Evolutionary conservation across 64 coral and sea anemone species (phyloP), one percentile per base, ranked within the genome.

Genomic region (Cladopsammia gracilis): DNA sequence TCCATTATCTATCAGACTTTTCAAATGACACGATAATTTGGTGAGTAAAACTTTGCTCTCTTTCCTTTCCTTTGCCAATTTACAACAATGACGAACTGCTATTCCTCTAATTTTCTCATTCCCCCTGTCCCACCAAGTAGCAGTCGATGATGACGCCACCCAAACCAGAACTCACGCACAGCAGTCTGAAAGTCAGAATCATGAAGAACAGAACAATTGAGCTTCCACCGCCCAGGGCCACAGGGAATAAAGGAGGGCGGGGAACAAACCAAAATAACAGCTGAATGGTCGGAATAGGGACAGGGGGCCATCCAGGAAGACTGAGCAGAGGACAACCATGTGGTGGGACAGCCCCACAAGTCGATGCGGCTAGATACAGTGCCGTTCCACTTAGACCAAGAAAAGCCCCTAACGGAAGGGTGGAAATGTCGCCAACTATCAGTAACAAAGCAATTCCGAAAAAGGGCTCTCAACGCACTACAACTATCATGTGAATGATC

Each of bases 251-350:
- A 20, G 15, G 61, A 62, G 3, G 92, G 92, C 46, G 88, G 43
- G 8, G 45, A 48, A 7, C 50, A 13, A 4, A 11, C 18, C 11
- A 68, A 4, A 26, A 86, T 11, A 0, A 94, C 3, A 10, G 76
- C 92, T 65, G 83, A 73, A 57, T 93, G 92, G 12, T 93, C 92
- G 13, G 58, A 61, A 12, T 18, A 61, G 58, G 16, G 16, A 61
- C 10, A 18, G 58, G 58, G n/a, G n/a, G n/a, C n/a, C n/a, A n/a
- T n/a, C n/a, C n/a, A n/a, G n/a, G n/a, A n/a, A n/a, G n/a, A 18
- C 58, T 12, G 58, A 18, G 58, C 58, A 61, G 58, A 18, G 16
- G 58, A 61, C 16, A 10, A 61, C 58, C 58, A 61, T 12, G 16
- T 61, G 58, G 58, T 10, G 58, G 58, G 58, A 61, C 1, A 61